phyloP scores from a whole-genome alignment of 2,888 invertebrate species.

The Temnothorax unifasciatus region DNA sequence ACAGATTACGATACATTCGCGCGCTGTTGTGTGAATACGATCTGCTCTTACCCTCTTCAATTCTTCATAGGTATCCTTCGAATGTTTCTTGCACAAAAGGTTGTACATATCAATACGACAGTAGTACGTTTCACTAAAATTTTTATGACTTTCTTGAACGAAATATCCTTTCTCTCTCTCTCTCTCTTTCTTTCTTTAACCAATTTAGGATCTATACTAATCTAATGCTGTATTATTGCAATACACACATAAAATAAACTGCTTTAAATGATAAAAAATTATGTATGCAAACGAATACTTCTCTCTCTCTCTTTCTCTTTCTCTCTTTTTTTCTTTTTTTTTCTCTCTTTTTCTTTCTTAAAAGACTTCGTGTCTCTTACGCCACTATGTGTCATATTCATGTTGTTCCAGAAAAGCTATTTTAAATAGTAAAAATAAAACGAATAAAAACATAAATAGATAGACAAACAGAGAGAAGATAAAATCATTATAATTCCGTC shows the following conservation, averaged over 20 bases:
- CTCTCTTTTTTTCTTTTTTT: no score
- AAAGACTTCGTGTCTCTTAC: background rate
- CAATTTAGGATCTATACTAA: background rate
- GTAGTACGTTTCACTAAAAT: background rate
- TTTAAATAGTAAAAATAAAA: conserved; percentile 19
- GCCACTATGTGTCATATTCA: conserved; percentile 11
- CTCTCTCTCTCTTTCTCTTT: background rate
- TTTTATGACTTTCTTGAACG: background rate
- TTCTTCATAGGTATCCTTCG: background rate
- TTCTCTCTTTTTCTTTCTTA: background rate
- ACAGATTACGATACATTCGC: background rate
- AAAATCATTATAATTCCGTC: background rate
- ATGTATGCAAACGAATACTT: background rate
- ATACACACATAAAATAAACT: background rate
- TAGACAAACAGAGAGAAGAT: background rate
- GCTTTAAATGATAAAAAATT: background rate
- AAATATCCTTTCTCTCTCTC: no score
- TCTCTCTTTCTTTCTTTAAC: background rate
- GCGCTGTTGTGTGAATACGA: background rate
- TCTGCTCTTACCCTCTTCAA: background rate
- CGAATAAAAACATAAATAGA: background rate
- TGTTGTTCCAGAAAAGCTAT: background rate
- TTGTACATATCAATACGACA: background rate
- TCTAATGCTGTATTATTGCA: background rate
- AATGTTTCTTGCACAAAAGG: background rate